These are phyloP conservation scores for Platycheirus albimanus DNA, from an alignment of 2,888 invertebrate genomes.

Conservation along the genomic window DNA sequence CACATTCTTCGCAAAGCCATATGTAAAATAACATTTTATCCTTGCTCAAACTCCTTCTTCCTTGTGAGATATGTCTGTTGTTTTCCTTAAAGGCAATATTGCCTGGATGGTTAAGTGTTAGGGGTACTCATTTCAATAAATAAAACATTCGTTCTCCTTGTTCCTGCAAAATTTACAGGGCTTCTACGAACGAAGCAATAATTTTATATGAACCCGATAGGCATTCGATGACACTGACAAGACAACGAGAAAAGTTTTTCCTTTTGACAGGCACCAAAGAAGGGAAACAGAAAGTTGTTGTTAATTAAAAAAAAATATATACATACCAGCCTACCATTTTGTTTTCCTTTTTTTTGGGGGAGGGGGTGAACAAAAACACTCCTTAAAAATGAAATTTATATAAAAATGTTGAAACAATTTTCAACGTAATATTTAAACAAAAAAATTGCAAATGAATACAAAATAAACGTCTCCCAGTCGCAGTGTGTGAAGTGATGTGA, in stretches of 20 bases:
- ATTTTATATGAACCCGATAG: background rate
- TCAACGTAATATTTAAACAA: background rate
- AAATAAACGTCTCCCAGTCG: background rate
- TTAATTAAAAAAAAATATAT: conserved; percentile 31
- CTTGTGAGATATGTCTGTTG: background rate
- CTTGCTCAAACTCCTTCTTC: background rate
- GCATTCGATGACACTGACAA: conserved; percentile 19
- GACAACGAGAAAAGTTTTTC: conserved; percentile 8
- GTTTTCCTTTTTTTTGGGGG: too few species aligned
- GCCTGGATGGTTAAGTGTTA: background rate
- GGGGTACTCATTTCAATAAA: conserved; percentile 4
- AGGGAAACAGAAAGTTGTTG: background rate
- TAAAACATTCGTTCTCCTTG: conserved; percentile 18
- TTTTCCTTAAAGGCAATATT: conserved; percentile 13
- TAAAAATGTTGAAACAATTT: background rate
- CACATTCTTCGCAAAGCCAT: conserved; percentile 22
- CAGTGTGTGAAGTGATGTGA: conserved; percentile 15
- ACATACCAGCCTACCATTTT: background rate
- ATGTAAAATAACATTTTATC: background rate
- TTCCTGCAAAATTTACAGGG: conserved; percentile 6
- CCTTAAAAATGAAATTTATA: background rate
- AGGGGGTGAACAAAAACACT: background rate
- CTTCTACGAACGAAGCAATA: conserved; percentile 7
- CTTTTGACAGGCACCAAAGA: too few species aligned
- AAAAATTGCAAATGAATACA: background rate